phyloP scores from a whole-genome alignment of 2,888 invertebrate genomes.

The Metopia argyrocephala region DNA sequence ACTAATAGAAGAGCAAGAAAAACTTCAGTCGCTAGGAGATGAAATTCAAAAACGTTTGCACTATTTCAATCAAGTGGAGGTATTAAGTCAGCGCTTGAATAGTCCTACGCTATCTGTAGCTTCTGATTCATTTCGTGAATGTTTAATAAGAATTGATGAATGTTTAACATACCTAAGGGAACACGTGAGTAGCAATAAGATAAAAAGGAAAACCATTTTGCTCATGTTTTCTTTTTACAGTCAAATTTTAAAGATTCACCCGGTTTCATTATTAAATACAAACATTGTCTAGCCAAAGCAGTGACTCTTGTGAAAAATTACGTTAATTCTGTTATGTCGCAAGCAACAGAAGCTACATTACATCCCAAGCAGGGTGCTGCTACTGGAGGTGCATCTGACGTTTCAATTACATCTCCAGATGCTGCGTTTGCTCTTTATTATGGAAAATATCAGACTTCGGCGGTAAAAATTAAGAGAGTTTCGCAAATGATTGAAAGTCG shows the following conservation, averaged over 20 bases:
- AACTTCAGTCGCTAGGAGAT: slow-evolving; percentile 88
- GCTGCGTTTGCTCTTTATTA: slow-evolving; percentile 92
- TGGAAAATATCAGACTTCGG: slow-evolving; percentile 96
- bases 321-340: slow-evolving; percentile 86
- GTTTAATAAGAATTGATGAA: slow-evolving; percentile 90
- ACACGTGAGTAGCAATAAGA: slow-evolving; percentile 82
- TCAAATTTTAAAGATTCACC: slow-evolving; percentile 91
- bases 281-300: slow-evolving; percentile 89
- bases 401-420: slow-evolving; percentile 79
- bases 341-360: slow-evolving; percentile 87
- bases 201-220: slow-evolving; percentile 61
- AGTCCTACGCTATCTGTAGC: slow-evolving; percentile 90
- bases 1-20: slow-evolving; percentile 91
- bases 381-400: slow-evolving; percentile 68
- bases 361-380: slow-evolving; percentile 74
- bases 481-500: slow-evolving; percentile 90
- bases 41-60: slow-evolving; percentile 88
- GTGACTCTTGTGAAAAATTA: slow-evolving; percentile 89
- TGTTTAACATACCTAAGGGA: slow-evolving; percentile 90
- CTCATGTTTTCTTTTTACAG: slow-evolving; percentile 76
- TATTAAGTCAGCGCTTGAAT: slow-evolving; percentile 87
- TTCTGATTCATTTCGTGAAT: slow-evolving; percentile 89
- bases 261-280: slow-evolving; percentile 89
- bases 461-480: slow-evolving; percentile 89
- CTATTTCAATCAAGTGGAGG: slow-evolving; percentile 92